Percentiles rank a stretch among this genome's conserved stretches.
Conservation (phyloP, 2,888 invertebrate species). For the Axea sp. region DNA sequence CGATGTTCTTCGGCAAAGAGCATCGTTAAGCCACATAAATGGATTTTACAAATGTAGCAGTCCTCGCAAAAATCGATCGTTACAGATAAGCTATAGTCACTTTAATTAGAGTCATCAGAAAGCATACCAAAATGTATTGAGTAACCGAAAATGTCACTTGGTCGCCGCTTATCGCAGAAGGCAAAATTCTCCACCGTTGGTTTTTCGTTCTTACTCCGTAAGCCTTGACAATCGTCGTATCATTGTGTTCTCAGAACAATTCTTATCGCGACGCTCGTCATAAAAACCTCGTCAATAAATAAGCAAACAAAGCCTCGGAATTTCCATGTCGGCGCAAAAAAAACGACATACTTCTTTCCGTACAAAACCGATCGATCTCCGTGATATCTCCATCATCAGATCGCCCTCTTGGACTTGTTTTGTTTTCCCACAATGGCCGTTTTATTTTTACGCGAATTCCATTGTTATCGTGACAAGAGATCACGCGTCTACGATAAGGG, state of each 20-base stretch:
- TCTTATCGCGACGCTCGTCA: constrained; percentile 26
- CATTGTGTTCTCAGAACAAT: constrained; percentile 23
- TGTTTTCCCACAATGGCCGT: constrained; percentile 54
- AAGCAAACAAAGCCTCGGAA: constrained; percentile 37
- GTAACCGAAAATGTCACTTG: neutral
- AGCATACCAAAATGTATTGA: constrained; percentile 6
- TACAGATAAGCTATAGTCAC: constrained; percentile 12
- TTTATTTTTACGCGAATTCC: constrained; percentile 59
- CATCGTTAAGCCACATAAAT: neutral
- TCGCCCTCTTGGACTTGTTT: constrained; percentile 61
- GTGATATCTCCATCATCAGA: constrained; percentile 46
- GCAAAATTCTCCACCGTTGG: constrained; percentile 22
- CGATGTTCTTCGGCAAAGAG: constrained; percentile 10
- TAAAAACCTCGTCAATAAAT: constrained; percentile 40
- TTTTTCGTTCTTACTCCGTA: neutral
- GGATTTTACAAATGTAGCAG: constrained; percentile 12
- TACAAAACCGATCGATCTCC: constrained; percentile 28
- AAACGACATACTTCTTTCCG: constrained; percentile 4
- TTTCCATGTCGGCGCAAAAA: constrained; percentile 17
- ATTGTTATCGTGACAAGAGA: constrained; percentile 38
- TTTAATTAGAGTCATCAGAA: constrained; percentile 16
- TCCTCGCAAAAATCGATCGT: constrained; percentile 26
- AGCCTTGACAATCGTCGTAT: constrained; percentile 1
- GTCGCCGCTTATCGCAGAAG: constrained; percentile 17
- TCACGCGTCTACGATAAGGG: constrained; percentile 54